Conservation (phyloP, 2,888 invertebrate genomes). For the Tineola bisselliella region DNA sequence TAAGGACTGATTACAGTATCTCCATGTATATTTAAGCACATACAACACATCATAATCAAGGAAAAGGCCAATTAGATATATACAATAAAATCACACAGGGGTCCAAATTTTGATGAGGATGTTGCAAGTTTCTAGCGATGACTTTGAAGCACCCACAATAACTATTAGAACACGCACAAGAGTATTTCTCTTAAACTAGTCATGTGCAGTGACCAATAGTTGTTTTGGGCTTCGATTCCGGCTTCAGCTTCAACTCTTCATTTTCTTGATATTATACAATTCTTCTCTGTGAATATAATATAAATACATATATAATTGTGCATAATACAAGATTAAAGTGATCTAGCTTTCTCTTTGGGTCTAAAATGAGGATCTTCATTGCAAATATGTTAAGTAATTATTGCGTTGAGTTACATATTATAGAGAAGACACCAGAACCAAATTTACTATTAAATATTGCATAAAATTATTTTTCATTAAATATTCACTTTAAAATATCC, state of each 20-base stretch:
- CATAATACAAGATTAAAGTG: neutral
- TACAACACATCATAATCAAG: neutral
- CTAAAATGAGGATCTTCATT: too few species aligned
- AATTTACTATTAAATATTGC: too few species aligned
- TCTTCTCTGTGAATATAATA: neutral
- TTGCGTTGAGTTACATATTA: too few species aligned
- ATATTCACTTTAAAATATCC: too few species aligned
- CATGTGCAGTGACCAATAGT: constrained; percentile 99
- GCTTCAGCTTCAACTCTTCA: neutral
- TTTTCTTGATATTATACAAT: neutral
- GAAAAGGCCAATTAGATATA: neutral
- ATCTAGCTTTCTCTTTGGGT: too few species aligned
- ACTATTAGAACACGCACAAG: constrained; percentile 99
- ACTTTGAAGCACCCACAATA: constrained; percentile 82
- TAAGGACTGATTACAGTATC: too few species aligned
- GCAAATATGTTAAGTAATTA: too few species aligned
- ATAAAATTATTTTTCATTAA: too few species aligned
- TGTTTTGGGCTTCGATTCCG: constrained; percentile 77
- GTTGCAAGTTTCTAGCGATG: constrained; percentile 27
- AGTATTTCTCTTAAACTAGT: constrained; percentile 83
- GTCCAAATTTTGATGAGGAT: neutral
- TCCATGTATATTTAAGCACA: too few species aligned
- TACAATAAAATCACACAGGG: constrained; percentile 1
- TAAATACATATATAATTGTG: neutral
- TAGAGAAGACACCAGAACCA: too few species aligned